Conservation (phyloP, 2,888 invertebrate genomes). For the Rotaria macrura region DNA sequence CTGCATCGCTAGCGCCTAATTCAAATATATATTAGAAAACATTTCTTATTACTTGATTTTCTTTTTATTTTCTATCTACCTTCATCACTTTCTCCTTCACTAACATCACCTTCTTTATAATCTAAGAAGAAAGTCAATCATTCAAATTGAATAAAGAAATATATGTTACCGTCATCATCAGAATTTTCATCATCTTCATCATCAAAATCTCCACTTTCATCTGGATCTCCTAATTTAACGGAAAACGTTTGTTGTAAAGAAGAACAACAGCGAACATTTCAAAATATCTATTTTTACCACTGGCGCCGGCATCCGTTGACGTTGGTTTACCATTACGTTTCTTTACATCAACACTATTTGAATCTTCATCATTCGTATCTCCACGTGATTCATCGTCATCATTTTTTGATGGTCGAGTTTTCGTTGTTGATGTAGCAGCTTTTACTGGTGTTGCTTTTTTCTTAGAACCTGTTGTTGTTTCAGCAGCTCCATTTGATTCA, state of each 20-base stretch:
- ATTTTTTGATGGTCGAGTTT: not conserved
- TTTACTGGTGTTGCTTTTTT: not conserved
- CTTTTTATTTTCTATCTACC: not conserved
- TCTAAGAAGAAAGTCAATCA: not conserved
- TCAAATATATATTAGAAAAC: not conserved
- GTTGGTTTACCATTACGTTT: constrained; percentile 3
- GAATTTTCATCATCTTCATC: not conserved
- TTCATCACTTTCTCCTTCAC: not conserved
- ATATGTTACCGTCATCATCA: not conserved
- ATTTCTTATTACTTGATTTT: not conserved
- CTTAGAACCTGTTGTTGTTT: not conserved
- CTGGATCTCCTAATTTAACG: constrained; percentile 7
- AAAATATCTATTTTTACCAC: no score
- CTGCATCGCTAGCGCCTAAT: not conserved
- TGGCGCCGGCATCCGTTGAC: constrained; percentile 7
- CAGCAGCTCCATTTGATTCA: not conserved
- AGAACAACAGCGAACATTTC: no score
- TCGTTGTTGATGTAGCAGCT: not conserved
- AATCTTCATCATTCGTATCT: not conserved
- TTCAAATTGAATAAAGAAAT: not conserved
- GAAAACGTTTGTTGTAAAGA: no score
- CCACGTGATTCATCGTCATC: constrained; percentile 1
- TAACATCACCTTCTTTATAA: not conserved
- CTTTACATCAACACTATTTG: not conserved
- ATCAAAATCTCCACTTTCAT: constrained; percentile 5